These are phyloP conservation scores for Palythoa grandiflora DNA, from an alignment of 92 coral and sea anemone species.

Conservation along the genomic window DNA sequence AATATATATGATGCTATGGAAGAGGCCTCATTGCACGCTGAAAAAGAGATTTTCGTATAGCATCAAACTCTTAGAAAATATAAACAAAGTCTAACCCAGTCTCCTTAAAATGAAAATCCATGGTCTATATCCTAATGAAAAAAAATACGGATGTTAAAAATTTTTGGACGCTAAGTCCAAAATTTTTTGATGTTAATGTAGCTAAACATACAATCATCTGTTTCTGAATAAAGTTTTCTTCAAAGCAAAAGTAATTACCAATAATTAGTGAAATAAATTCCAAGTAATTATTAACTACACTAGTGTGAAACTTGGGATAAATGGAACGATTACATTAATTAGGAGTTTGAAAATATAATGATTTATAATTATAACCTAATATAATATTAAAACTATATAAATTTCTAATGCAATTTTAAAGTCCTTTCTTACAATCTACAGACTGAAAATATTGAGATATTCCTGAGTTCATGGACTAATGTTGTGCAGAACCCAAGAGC, in stretches of 20 bases:
- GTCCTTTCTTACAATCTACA: slow-evolving; percentile 15
- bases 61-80: too few relatives aligned
- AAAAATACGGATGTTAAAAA: too few relatives aligned
- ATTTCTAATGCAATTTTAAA: neutral
- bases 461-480: slow-evolving; percentile 30
- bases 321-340: neutral
- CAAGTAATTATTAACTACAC: neutral
- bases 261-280: neutral
- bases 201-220: neutral
- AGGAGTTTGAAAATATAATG: neutral
- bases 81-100: too few relatives aligned
- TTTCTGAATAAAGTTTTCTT: neutral
- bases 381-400: neutral
- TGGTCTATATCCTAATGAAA: too few relatives aligned
- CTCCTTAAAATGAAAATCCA: too few relatives aligned
- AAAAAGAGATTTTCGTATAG: too few relatives aligned
- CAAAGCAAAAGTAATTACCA: neutral
- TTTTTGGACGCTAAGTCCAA: too few relatives aligned
- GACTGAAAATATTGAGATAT: slow-evolving; percentile 30
- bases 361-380: neutral
- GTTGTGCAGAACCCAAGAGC: neutral
- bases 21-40: too few relatives aligned
- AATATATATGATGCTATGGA: too few relatives aligned
- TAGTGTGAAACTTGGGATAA: neutral
- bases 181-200: neutral